Conservation (phyloP, 2,888 invertebrate species). For the Agrochola circellaris region DNA sequence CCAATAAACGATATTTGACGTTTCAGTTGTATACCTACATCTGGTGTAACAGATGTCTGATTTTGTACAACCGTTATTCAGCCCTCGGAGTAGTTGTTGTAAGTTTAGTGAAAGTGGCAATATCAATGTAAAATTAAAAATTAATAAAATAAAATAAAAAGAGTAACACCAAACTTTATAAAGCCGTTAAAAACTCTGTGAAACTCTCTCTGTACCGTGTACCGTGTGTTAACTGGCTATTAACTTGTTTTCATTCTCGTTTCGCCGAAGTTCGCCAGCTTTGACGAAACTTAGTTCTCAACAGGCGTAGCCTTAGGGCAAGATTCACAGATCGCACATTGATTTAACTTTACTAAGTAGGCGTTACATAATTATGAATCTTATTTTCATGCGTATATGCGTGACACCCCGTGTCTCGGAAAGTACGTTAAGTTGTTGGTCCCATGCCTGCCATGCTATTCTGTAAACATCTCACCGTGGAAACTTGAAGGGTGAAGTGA, state of each 20-base stretch:
- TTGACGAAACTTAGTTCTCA: conserved; percentile 19
- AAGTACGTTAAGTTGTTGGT: neutral
- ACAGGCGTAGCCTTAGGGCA: conserved; percentile 2
- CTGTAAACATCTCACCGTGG: too few relatives aligned
- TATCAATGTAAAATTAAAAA: neutral
- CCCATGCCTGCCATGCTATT: too few relatives aligned
- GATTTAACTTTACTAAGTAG: neutral
- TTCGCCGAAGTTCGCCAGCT: conserved; percentile 26
- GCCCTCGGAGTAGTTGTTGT: too few relatives aligned
- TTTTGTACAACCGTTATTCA: too few relatives aligned
- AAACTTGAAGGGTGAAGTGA: too few relatives aligned
- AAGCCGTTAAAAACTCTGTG: conserved; percentile 16
- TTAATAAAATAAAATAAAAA: conserved; percentile 1
- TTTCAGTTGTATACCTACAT: too few relatives aligned
- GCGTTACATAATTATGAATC: neutral
- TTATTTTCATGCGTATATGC: neutral
- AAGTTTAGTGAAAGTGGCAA: neutral
- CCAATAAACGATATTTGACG: too few relatives aligned
- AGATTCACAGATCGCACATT: neutral
- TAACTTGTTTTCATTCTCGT: conserved; percentile 35
- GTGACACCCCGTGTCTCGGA: neutral
- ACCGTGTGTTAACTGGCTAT: conserved; percentile 33
- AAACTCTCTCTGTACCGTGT: conserved; percentile 1
- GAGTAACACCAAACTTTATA: conserved; percentile 7
- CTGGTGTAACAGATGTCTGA: too few relatives aligned